These are phyloP conservation scores for Habrosyne pyritoides DNA, from an alignment of 2,888 invertebrate species.

Conservation along the genomic window DNA sequence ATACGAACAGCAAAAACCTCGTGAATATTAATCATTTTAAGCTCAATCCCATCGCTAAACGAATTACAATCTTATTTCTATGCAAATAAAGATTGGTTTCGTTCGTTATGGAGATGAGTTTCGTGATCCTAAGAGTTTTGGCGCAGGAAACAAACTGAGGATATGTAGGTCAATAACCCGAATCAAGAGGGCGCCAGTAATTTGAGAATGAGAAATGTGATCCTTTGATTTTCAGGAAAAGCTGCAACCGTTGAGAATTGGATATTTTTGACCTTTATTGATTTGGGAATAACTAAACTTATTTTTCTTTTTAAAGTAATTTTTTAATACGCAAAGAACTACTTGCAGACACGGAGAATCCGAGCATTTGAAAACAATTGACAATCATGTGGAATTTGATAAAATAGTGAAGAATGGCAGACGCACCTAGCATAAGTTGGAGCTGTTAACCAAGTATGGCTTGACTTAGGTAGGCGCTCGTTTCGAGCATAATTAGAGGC, in stretches of 20 bases:
- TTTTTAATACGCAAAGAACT: too few relatives aligned
- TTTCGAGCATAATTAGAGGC: slow-evolving; percentile 49
- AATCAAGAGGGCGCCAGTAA: slow-evolving; percentile 46
- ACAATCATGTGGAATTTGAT: background rate
- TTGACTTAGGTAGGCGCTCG: slow-evolving; percentile 40
- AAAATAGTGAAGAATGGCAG: background rate
- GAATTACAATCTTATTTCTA: slow-evolving; percentile 37
- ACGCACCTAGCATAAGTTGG: background rate
- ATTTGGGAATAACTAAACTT: background rate
- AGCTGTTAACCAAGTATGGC: slow-evolving; percentile 14
- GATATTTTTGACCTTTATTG: background rate
- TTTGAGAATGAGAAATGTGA: slow-evolving; percentile 49
- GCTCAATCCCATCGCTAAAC: slow-evolving; percentile 18
- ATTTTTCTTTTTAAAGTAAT: too few relatives aligned
- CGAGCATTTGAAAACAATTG: background rate
- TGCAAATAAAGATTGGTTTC: slow-evolving; percentile 40
- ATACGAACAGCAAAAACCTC: slow-evolving; percentile 45
- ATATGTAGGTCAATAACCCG: slow-evolving; percentile 58
- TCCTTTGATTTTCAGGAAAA: slow-evolving; percentile 45
- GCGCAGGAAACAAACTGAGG: slow-evolving; percentile 26
- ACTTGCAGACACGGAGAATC: too few relatives aligned
- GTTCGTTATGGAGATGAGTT: slow-evolving; percentile 33
- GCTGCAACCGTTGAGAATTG: slow-evolving; percentile 20
- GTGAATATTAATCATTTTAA: slow-evolving; percentile 48
- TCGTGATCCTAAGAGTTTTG: slow-evolving; percentile 37